Evolutionary conservation across 2,888 invertebrate genomes (phyloP).

Genomic region (Conchocele bisecta): DNA sequence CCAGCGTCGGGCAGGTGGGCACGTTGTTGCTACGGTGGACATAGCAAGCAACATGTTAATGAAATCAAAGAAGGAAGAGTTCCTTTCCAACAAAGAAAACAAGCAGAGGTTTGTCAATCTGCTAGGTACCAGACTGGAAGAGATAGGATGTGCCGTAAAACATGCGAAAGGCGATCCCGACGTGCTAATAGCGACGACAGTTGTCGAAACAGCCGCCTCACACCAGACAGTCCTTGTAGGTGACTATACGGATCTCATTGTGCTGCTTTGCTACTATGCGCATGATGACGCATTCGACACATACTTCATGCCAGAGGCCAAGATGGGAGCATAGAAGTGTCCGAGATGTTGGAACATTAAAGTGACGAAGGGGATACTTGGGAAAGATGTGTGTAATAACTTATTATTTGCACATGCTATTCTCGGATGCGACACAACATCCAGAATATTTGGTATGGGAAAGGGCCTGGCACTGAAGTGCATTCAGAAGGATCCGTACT

Average conservation of each 20-base stretch:
- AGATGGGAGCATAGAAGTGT: constrained; percentile 16
- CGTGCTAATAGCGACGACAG: constrained; percentile 58
- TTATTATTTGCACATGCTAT: constrained; percentile 55
- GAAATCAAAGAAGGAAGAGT: constrained; percentile 57
- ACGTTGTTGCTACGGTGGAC: constrained; percentile 27
- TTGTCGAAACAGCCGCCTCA: constrained; percentile 26
- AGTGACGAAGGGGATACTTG: constrained; percentile 14
- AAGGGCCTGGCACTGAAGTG: no score
- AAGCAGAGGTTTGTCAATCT: constrained; percentile 62
- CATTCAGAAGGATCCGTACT: no score
- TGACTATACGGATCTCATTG: constrained; percentile 71
- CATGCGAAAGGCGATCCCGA: constrained; percentile 68
- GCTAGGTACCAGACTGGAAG: constrained; percentile 27
- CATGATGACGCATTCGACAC: constrained; percentile 4
- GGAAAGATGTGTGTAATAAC: constrained; percentile 20
- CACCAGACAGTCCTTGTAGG: constrained; percentile 55
- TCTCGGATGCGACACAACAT: constrained; percentile 58
- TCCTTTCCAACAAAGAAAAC: constrained; percentile 62
- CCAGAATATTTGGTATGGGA: constrained; percentile 45
- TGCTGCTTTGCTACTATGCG: constrained; percentile 60
- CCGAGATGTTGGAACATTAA: constrained; percentile 43
- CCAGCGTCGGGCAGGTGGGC: constrained; percentile 47
- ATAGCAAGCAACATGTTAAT: constrained; percentile 53
- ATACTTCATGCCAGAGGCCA: constrained; percentile 49
- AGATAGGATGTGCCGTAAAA: constrained; percentile 16